Evolutionary conservation across 2,888 invertebrate species (phyloP).

Genomic region (Heliconius aoede): DNA sequence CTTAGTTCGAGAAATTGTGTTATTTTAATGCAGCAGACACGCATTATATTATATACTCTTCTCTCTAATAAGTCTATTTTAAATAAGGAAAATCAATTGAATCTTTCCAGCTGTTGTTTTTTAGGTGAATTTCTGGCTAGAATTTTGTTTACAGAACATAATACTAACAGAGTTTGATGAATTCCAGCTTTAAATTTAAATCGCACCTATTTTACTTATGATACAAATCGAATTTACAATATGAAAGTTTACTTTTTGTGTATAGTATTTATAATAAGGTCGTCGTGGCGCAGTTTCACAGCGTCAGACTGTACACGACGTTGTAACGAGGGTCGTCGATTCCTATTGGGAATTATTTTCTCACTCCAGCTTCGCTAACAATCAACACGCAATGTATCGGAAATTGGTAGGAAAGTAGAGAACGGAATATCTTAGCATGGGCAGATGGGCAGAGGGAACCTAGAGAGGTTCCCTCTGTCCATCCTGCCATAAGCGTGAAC

Average conservation of each 20-base stretch:
- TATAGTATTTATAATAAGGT: background rate
- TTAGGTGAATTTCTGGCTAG: background rate
- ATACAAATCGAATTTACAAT: background rate
- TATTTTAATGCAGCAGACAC: background rate
- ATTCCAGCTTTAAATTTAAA: background rate
- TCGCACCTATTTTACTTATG: background rate
- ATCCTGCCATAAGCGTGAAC: background rate
- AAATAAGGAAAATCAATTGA: slow-evolving; percentile 5
- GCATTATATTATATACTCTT: background rate
- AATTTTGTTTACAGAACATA: slow-evolving; percentile 9
- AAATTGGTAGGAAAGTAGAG: background rate
- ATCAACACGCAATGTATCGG: background rate
- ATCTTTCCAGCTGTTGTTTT: slow-evolving; percentile 14
- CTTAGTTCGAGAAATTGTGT: background rate
- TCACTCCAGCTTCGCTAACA: too few species aligned
- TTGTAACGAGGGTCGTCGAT: too few species aligned
- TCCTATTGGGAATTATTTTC: too few species aligned
- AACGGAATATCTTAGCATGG: background rate
- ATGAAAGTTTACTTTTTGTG: background rate
- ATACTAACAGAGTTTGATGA: background rate
- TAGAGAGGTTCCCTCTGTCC: too few species aligned
- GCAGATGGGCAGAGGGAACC: too few species aligned
- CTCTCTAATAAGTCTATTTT: too few species aligned
- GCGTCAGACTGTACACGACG: too few species aligned
- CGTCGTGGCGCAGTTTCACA: too few species aligned